A percentile compares a stretch with the other conserved stretches of the same genome.
Conservation (phyloP, 2,113 vertebrate species). For the Tetrao urogallus region DNA sequence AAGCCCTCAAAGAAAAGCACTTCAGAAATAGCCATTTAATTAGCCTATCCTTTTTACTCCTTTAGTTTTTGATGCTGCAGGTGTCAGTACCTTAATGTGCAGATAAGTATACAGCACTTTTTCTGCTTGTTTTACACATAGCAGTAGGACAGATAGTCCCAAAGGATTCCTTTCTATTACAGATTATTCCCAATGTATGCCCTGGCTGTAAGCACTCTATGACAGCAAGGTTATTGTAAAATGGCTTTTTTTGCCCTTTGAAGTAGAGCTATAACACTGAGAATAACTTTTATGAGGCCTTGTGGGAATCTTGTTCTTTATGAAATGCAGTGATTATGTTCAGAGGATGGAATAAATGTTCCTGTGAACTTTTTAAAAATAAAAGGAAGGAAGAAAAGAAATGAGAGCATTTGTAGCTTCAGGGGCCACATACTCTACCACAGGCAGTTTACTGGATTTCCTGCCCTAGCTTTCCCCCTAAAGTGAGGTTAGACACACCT, state of each 20-base stretch:
- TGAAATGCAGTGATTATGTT: conserved; percentile 49
- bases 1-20: not conserved
- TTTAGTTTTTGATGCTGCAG: not conserved
- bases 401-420: not conserved
- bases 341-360: conserved; percentile 53
- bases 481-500: not conserved
- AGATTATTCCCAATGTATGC: conserved; percentile 52
- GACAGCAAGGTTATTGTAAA: conserved; percentile 66
- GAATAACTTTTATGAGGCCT: conserved; percentile 65
- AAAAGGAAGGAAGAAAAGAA: not conserved
- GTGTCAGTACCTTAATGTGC: conserved; percentile 26
- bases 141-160: conserved; percentile 33
- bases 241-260: conserved; percentile 49
- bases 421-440: not conserved
- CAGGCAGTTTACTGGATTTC: not conserved
- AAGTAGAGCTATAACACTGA: conserved; percentile 40
- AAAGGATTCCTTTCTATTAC: conserved; percentile 53
- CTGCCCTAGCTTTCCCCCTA: not conserved
- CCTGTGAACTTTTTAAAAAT: conserved; percentile 34
- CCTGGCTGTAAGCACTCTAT: conserved; percentile 49
- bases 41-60: conserved; percentile 13
- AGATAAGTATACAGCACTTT: conserved; percentile 42
- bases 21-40: conserved; percentile 10
- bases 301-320: conserved; percentile 54
- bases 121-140: conserved; percentile 44